Percentiles rank a stretch among this genome's conserved stretches.
These are phyloP conservation scores for Actinemys pallida DNA, from an alignment of 2,113 vertebrate genomes.

Conservation along the genomic window DNA sequence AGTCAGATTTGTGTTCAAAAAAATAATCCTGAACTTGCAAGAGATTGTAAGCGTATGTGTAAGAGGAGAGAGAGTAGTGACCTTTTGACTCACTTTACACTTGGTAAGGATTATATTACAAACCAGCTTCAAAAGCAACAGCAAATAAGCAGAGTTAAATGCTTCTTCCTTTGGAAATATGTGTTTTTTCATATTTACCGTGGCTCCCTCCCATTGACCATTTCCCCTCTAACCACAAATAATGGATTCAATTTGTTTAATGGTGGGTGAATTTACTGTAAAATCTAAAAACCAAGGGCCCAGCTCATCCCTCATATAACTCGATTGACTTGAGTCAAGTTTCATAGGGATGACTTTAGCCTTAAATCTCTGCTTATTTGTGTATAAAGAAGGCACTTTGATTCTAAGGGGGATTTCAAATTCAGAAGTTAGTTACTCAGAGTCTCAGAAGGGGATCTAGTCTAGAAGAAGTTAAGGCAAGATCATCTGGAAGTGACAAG, in stretches of 20 bases:
- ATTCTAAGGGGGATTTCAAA: neutral
- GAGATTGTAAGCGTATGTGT: rapidly evolving
- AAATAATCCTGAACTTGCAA: neutral
- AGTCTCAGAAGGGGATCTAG: rapidly evolving
- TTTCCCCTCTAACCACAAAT: constrained; percentile 1
- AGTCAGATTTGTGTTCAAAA: neutral
- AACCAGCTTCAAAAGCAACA: neutral
- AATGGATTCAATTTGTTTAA: neutral
- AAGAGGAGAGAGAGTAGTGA: neutral
- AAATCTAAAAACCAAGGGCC: neutral
- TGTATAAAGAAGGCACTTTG: neutral
- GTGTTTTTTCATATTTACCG: neutral
- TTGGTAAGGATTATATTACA: neutral
- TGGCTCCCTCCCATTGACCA: neutral
- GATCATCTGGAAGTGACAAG: neutral
- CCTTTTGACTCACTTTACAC: neutral
- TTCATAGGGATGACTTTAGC: neutral
- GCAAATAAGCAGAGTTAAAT: neutral
- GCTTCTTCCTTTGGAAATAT: neutral
- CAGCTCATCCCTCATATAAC: neutral
- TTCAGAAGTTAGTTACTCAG: neutral
- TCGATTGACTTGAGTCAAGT: neutral
- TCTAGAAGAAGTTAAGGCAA: neutral
- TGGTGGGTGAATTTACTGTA: neutral
- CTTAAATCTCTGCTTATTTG: neutral